phyloP scores from a whole-genome alignment of 2,888 invertebrate genomes.

The Phyllotreta striolata region DNA sequence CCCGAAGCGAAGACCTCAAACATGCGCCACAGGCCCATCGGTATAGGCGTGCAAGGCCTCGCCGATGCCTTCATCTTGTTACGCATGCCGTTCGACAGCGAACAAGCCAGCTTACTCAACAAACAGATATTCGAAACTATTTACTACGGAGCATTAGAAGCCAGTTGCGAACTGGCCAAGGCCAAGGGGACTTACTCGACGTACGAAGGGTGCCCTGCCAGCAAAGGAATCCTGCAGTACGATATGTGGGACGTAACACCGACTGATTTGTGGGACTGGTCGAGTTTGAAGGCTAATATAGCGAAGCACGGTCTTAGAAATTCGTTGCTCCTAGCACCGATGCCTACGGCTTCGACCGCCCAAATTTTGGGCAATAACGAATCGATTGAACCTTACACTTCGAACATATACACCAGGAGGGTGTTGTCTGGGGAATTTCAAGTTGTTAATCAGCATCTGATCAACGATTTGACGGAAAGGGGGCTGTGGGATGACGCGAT shows the following conservation, averaged over 20 bases:
- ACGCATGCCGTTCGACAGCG: constrained; percentile 92
- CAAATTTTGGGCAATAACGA: constrained; percentile 99
- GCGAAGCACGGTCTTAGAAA: constrained; percentile 90
- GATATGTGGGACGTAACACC: constrained; percentile 97
- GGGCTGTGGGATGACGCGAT: constrained; percentile 94
- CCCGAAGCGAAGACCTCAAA: constrained; percentile 89
- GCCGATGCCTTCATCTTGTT: constrained; percentile 96
- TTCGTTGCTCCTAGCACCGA: constrained; percentile 89
- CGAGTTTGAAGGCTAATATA: constrained; percentile 80
- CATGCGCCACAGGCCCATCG: constrained; percentile 83
- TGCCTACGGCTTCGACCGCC: constrained; percentile 99
- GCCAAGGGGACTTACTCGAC: constrained; percentile 87
- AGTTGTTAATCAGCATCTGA: constrained; percentile 90
- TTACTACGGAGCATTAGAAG: constrained; percentile 96
- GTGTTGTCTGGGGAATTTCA: constrained; percentile 96
- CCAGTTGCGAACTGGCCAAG: constrained; percentile 93
- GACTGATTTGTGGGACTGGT: constrained; percentile 91
- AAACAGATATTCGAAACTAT: constrained; percentile 97
- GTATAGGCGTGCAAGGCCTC: constrained; percentile 93
- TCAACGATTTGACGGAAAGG: constrained; percentile 90
- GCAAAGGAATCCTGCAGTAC: constrained; percentile 94
- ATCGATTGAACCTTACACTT: constrained; percentile 97
- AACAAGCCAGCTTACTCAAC: constrained; percentile 85
- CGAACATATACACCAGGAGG: constrained; percentile 93
- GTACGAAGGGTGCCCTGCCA: constrained; percentile 87